phyloP scores from a whole-genome alignment of 2,113 vertebrate genomes.

The Engystomops pustulosus region DNA sequence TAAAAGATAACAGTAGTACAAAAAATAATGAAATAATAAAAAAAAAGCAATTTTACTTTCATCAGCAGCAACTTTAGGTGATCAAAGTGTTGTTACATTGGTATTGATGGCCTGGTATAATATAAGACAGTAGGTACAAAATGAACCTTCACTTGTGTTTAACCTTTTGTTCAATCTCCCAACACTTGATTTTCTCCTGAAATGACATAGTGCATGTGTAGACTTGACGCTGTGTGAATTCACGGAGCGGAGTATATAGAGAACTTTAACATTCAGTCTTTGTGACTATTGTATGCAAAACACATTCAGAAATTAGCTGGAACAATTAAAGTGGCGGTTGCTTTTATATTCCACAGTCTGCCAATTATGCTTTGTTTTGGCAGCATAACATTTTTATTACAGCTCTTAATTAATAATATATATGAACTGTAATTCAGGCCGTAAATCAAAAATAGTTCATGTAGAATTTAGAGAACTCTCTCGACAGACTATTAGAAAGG shows the following conservation, averaged over 20 bases:
- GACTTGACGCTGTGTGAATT: slow-evolving; percentile 13
- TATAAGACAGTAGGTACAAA: slow-evolving; percentile 45
- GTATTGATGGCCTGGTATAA: slow-evolving; percentile 46
- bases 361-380: not conserved
- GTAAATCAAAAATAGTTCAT: not conserved
- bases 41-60: slow-evolving; percentile 59
- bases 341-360: not conserved
- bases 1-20: slow-evolving; percentile 29
- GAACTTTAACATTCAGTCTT: slow-evolving; percentile 8
- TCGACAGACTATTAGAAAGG: not conserved
- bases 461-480: not conserved
- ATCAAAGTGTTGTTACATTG: slow-evolving; percentile 47
- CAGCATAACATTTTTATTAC: not conserved
- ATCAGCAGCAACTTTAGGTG: slow-evolving; percentile 49
- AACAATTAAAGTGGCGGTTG: not conserved
- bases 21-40: not conserved
- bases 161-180: slow-evolving; percentile 52
- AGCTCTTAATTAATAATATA: not conserved
- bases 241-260: not conserved
- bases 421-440: not conserved
- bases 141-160: slow-evolving; percentile 47
- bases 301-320: not conserved
- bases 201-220: slow-evolving; percentile 1
- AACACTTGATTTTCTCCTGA: slow-evolving; percentile 49
- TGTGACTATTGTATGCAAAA: not conserved